Evolutionary conservation across 1,140 invertebrate genomes (phyloP), one percentile per base, ranked within the genome.

Genomic region (Protaetia brevitarsis): DNA sequence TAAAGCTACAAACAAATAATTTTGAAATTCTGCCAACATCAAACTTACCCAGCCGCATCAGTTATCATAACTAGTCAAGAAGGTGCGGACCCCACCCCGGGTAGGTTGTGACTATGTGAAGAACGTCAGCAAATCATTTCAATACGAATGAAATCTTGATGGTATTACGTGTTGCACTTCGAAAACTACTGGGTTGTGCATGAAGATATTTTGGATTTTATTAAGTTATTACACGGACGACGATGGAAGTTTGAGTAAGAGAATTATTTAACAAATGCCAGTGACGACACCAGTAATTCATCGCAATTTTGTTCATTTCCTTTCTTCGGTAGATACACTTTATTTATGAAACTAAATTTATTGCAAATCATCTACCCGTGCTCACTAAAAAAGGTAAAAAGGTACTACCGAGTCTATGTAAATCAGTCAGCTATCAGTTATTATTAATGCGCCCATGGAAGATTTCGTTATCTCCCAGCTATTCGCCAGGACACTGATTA

Each of bases 151-250:
- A 3, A 7, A 29, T 2, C 26, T 59, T 23, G 19, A 7, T 51
- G 7, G 0, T 4, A 6, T 8, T 51, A 51, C 6, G 11, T 2
- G 1, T 23, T 51, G 1, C 21, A 21, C 21, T 51, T 51, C 11
- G 41, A 28, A 29, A 59, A 59, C n/a, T 59, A 59, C 13, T 11
- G 11, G 3, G 57, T 23, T 59, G 1, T 28, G 30, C 26, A 23
- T 36, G 7, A 31, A 62, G 21, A 62, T 62, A 31, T 2, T 5
- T n/a, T 29, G 60, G 3, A 36, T 62, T 16, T 62, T 36, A 36
- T n/a, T 62, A 1, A 62, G 60, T 21, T 62, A 29, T 3, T 62
- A 62, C n/a, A 62, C 60, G 3, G 26, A 62, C 8, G 60, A 10
- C 0, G 30, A 3, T 10, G 13, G 2, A 5, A 2, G 36, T 8